A percentile compares a stretch with the other conserved stretches of the same genome.
phyloP scores from a whole-genome alignment of 2,797 vertebrate genomes.

The Dermochelys coriacea region DNA sequence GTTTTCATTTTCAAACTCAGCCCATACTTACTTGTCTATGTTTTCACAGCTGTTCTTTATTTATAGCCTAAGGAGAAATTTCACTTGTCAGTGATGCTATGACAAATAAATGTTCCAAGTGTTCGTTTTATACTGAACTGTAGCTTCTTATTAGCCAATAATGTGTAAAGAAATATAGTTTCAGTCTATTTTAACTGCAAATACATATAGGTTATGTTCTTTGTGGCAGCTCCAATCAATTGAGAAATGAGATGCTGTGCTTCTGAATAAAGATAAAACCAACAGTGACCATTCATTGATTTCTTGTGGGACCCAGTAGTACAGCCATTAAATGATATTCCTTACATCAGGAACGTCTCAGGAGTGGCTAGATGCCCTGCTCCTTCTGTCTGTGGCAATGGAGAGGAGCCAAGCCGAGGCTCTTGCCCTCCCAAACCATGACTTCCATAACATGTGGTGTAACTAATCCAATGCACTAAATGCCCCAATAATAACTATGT shows the following conservation, averaged over 20 bases:
- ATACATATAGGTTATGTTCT: not conserved
- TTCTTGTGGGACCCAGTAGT: not conserved
- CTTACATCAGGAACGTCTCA: slow-evolving; percentile 8
- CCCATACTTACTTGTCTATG: slow-evolving; percentile 22
- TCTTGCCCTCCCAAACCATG: not conserved
- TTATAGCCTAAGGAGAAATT: slow-evolving; percentile 57
- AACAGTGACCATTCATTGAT: slow-evolving; percentile 27
- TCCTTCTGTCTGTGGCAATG: not conserved
- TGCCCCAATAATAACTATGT: too few species aligned
- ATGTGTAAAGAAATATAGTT: slow-evolving; percentile 49
- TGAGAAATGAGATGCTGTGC: not conserved
- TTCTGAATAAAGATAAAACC: not conserved
- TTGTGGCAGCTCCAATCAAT: not conserved
- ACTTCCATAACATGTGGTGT: not conserved
- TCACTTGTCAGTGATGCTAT: slow-evolving; percentile 55
- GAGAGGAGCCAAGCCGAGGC: slow-evolving; percentile 6
- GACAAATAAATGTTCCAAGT: slow-evolving; percentile 60
- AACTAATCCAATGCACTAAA: too few species aligned
- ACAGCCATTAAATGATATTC: not conserved
- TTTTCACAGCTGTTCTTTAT: slow-evolving; percentile 66
- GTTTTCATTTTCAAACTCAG: slow-evolving; percentile 40
- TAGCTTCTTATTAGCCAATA: slow-evolving; percentile 43
- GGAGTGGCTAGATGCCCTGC: not conserved
- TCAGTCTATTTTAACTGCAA: slow-evolving; percentile 13
- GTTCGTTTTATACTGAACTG: slow-evolving; percentile 44